These are phyloP conservation scores for Oryzias javanicus DNA, from an alignment of 2,113 vertebrate species.

Conservation along the genomic window DNA sequence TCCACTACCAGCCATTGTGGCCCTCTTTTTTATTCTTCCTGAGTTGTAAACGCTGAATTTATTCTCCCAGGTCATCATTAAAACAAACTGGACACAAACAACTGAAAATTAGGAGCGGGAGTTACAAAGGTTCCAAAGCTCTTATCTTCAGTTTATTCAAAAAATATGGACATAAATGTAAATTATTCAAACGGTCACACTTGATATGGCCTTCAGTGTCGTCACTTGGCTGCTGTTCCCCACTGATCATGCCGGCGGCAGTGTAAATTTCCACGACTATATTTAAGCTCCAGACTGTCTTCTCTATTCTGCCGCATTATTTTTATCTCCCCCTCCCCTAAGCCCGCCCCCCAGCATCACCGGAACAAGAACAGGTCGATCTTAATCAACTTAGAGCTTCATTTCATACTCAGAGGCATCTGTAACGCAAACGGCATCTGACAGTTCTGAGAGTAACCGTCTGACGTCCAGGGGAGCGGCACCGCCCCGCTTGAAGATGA, in stretches of 20 bases:
- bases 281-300: conserved; percentile 61
- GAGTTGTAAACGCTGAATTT: too few relatives aligned
- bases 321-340: conserved; percentile 51
- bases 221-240: conserved; percentile 45
- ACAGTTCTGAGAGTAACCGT: not conserved
- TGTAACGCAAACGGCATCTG: conserved; percentile 11
- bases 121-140: too few relatives aligned
- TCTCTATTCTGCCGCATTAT: conserved; percentile 53
- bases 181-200: too few relatives aligned
- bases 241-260: conserved; percentile 33
- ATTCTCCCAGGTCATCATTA: too few relatives aligned
- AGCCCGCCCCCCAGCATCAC: not conserved
- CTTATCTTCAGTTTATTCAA: too few relatives aligned
- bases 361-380: conserved; percentile 23
- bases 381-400: conserved; percentile 28
- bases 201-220: conserved; percentile 6
- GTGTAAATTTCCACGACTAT: conserved; percentile 67
- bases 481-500: conserved; percentile 11
- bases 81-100: too few relatives aligned
- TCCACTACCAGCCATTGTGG: too few relatives aligned
- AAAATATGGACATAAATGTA: too few relatives aligned
- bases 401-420: conserved; percentile 28
- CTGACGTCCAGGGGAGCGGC: not conserved
- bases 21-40: too few relatives aligned
- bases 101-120: too few relatives aligned